phyloP scores from a whole-genome alignment of 2,797 vertebrate genomes.

The Mionectes olivaceus region DNA sequence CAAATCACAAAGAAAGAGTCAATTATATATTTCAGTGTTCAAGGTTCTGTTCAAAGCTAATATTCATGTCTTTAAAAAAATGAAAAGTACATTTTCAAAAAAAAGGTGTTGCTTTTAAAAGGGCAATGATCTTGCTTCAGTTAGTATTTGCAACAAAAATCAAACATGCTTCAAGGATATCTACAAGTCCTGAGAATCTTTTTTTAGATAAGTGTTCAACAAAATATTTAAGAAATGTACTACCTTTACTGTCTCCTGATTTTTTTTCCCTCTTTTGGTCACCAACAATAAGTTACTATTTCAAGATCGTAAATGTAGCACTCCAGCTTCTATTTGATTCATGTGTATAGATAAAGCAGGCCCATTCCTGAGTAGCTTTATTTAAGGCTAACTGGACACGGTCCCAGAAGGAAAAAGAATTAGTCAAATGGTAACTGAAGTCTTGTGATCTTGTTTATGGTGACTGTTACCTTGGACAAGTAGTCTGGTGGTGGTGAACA shows the following conservation, averaged over 20 bases:
- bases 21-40: not conserved
- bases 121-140: not conserved
- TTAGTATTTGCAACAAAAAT: not conserved
- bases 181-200: not conserved
- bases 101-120: not conserved
- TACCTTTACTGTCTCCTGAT: not conserved
- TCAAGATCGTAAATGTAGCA: not conserved
- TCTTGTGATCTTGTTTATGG: not conserved
- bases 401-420: not conserved
- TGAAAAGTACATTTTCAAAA: not conserved
- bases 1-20: not conserved
- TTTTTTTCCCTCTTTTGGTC: not conserved
- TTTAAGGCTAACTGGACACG: not conserved
- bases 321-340: not conserved
- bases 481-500: not conserved
- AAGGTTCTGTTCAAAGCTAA: not conserved
- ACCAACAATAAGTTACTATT: not conserved
- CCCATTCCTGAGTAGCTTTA: not conserved
- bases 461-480: not conserved
- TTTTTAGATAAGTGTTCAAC: not conserved
- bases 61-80: not conserved
- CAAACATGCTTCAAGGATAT: not conserved
- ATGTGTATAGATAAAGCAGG: not conserved
- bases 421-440: not conserved
- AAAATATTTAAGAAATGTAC: not conserved